Evolutionary conservation across 2,888 invertebrate genomes (phyloP).

Genomic region (Saturnia japonica): DNA sequence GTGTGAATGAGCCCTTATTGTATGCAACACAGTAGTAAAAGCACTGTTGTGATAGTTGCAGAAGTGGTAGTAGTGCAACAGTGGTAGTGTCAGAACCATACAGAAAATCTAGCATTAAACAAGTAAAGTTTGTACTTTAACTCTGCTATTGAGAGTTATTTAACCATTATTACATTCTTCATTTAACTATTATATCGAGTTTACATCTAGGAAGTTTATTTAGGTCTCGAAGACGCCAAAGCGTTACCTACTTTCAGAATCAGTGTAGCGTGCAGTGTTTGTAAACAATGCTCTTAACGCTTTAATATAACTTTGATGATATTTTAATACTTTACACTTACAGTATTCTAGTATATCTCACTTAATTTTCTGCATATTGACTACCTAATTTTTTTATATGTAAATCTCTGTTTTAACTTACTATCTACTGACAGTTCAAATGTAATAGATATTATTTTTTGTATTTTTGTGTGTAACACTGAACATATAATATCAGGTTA

Average conservation of each 20-base stretch:
- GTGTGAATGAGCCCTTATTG: too few relatives aligned
- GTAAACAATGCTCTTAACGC: conserved; percentile 19
- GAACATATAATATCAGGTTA: background rate
- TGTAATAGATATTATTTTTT: background rate
- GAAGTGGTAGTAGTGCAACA: background rate
- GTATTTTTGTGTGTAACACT: background rate
- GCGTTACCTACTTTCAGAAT: conserved; percentile 18
- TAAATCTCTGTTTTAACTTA: too few relatives aligned
- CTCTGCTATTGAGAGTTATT: background rate
- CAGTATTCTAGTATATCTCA: background rate
- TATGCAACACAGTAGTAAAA: background rate
- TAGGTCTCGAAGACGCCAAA: conserved; percentile 16
- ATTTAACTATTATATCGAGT: conserved; percentile 14
- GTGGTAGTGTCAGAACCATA: background rate
- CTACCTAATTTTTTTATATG: too few relatives aligned
- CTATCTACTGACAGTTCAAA: background rate
- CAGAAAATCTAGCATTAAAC: background rate
- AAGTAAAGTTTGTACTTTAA: background rate
- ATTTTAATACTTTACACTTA: background rate
- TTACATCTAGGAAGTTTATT: conserved; percentile 19
- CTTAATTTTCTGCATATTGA: too few relatives aligned
- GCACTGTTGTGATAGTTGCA: background rate
- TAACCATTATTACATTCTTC: background rate
- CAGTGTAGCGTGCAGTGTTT: conserved; percentile 21
- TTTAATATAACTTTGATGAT: conserved; percentile 12